Base-by-base conservation (phyloP, 2,888 invertebrate genomes). In the Aleiodes testaceus region DNA sequence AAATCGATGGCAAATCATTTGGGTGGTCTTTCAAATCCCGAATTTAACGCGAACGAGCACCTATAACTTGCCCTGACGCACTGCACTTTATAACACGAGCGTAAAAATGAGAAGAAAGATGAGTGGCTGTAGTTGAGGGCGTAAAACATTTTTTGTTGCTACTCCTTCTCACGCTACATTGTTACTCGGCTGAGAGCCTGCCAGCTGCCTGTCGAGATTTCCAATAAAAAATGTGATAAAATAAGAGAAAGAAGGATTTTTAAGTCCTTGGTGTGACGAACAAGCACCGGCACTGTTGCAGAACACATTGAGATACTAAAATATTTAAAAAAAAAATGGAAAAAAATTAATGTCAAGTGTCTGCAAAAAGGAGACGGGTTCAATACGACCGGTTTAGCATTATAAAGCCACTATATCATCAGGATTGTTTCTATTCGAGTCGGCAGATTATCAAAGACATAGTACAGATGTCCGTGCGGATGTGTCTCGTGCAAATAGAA, bases 361-460 rank as follows among this genome's bases (percentile, higher is more conserved):
- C 53, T 26, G 18, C 18, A 59, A 59, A 59, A 44, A 59, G 18
- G 36, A 36, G 36, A 36, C 9, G 9, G 18, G 59, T 42, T 59
- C 63, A 63, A 45, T 63, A 45, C 11, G 45, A 63, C 63, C 63
- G 63, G 47, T 63, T 63, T 26, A 63, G 4, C 12, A 45, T 45
- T 45, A 45, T 63, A 63, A 14, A 63, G 26, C 11, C 44, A 22
- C 22, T 45, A 14, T 45, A 45, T 47, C 74, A 71, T 55, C 61
- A 73, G 77, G 76, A 82, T 81, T 80, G 83, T 84, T 83, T 81
- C 80, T 79, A 80, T 79, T 80, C 77, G 75, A 77, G 77, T 77
- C 83, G 84, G 84, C 79, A 36, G 70, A 75, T 69, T 77, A 83
- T 84, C 82, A 84, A 84, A 83, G 79, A 72, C 68, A 72, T 77